Evolutionary conservation across 2,113 vertebrate genomes (phyloP).

Genomic region (Chrysemys picta): DNA sequence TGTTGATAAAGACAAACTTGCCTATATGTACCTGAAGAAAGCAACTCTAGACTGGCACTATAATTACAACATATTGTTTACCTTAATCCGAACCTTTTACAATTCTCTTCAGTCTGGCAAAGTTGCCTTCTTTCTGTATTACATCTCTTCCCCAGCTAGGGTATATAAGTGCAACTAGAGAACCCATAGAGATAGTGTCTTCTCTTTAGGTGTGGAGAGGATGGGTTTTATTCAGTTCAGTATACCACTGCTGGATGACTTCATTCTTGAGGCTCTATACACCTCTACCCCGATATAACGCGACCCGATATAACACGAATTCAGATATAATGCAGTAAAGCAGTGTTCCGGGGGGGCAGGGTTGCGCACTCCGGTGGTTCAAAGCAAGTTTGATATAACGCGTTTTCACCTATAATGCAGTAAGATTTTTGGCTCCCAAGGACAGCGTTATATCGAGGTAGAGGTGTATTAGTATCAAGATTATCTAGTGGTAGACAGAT

Average conservation of each 20-base stretch:
- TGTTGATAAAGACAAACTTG: neutral
- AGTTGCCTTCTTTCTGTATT: neutral
- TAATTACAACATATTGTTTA: neutral
- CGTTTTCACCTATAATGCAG: too few relatives aligned
- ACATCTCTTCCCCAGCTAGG: neutral
- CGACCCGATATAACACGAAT: too few relatives aligned
- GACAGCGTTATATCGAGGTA: too few relatives aligned
- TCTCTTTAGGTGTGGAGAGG: neutral
- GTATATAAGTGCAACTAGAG: neutral
- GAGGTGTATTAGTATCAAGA: neutral
- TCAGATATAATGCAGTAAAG: too few relatives aligned
- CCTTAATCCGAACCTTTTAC: neutral
- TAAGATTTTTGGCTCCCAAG: too few relatives aligned
- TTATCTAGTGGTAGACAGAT: neutral
- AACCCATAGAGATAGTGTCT: neutral
- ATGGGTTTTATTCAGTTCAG: neutral
- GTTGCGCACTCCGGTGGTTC: too few relatives aligned
- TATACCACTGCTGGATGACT: neutral
- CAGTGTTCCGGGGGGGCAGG: too few relatives aligned
- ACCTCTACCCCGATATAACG: too few relatives aligned
- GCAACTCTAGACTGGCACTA: rapidly evolving
- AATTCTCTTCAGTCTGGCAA: neutral
- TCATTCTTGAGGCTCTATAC: neutral
- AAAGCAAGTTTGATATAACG: too few relatives aligned
- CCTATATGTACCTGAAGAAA: neutral